phyloP scores from a whole-genome alignment of 2,113 vertebrate genomes.

The Argyrosomus japonicus region DNA sequence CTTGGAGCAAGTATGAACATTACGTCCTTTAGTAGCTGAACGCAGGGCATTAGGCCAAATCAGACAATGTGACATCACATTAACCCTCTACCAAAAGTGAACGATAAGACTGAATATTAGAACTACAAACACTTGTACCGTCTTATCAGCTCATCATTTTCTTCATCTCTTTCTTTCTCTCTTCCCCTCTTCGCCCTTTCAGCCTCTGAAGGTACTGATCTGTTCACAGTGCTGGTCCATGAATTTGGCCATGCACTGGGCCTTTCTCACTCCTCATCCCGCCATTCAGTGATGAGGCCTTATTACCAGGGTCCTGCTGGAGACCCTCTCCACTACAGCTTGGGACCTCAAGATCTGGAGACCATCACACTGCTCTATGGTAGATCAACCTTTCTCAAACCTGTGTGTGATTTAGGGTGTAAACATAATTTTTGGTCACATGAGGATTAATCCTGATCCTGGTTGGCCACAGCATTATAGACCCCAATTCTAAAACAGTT shows the following conservation, averaged over 20 bases:
- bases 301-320: constrained; percentile 86
- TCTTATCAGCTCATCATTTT: not conserved
- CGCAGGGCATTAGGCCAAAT: not conserved
- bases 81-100: not conserved
- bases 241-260: constrained; percentile 86
- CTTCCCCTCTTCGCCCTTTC: not conserved
- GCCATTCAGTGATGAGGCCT: constrained; percentile 84
- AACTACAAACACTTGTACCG: not conserved
- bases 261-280: constrained; percentile 81
- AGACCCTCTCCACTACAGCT: constrained; percentile 80
- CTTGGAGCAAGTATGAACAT: not conserved
- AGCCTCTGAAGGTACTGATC: constrained; percentile 83
- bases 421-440: not conserved
- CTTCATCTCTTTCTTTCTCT: not conserved
- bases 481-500: too few species aligned
- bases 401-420: not conserved
- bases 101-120: not conserved
- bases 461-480: too few species aligned
- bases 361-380: constrained; percentile 81
- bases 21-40: not conserved
- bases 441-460: not conserved
- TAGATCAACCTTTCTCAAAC: constrained; percentile 8
- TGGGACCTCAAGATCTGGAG: constrained; percentile 67
- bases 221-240: constrained; percentile 85
- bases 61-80: not conserved